These are phyloP conservation scores for Leptopilina drosophilae DNA, from an alignment of 2,888 invertebrate genomes.

Conservation along the genomic window DNA sequence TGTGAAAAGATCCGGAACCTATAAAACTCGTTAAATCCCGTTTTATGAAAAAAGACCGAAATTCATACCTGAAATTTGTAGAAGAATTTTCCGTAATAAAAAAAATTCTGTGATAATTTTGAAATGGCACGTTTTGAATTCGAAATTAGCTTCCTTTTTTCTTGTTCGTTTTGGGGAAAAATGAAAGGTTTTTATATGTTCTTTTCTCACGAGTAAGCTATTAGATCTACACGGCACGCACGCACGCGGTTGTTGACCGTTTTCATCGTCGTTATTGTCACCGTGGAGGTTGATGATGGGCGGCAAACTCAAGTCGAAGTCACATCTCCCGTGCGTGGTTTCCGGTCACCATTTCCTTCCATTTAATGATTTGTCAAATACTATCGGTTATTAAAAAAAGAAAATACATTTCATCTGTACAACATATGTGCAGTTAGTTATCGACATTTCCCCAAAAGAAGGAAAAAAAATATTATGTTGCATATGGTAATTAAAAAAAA, in stretches of 20 bases:
- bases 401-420: constrained; percentile 61
- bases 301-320: constrained; percentile 60
- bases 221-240: constrained; percentile 47
- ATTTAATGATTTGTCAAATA: constrained; percentile 64
- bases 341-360: constrained; percentile 74
- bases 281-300: constrained; percentile 55
- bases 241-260: constrained; percentile 64
- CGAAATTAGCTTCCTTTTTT: constrained; percentile 2
- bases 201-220: constrained; percentile 44
- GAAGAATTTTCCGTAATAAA: background rate
- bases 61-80: background rate
- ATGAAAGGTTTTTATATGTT: constrained; percentile 20
- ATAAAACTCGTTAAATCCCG: background rate
- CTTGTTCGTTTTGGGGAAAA: background rate
- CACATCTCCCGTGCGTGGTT: constrained; percentile 75
- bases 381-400: constrained; percentile 43
- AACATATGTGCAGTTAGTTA: background rate
- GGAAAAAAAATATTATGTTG: background rate
- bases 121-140: constrained; percentile 39
- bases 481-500: constrained; percentile 32
- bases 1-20: background rate
- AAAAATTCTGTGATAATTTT: constrained; percentile 24
- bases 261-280: constrained; percentile 57
- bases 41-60: background rate
- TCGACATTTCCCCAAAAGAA: background rate